Evolutionary conservation across 1,140 invertebrate genomes (phyloP).

Genomic region (Sycobia sp.): DNA sequence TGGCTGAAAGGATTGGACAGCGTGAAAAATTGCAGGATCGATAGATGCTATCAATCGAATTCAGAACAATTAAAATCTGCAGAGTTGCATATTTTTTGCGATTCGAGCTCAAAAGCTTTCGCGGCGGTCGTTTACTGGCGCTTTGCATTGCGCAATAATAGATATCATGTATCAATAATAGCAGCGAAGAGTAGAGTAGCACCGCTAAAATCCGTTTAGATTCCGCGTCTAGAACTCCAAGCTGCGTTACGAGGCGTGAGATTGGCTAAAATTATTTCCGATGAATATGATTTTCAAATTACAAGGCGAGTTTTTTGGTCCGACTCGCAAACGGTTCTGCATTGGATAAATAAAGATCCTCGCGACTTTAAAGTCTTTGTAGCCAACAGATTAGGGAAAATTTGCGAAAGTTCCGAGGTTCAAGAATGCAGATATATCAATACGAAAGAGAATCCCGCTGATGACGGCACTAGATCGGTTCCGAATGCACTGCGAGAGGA

Average conservation of each 20-base stretch:
- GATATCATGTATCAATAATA: not conserved
- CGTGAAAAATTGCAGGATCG: not conserved
- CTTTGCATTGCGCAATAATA: not conserved
- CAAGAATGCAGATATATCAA: not conserved
- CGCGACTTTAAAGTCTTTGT: not conserved
- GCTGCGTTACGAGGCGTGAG: not conserved
- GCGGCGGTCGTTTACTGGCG: constrained; percentile 8
- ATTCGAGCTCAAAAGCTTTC: constrained; percentile 4
- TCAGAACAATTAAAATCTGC: not conserved
- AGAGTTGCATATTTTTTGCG: constrained; percentile 6
- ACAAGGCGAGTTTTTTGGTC: not conserved
- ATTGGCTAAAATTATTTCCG: not conserved
- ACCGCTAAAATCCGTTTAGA: too few species aligned
- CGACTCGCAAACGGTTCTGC: not conserved
- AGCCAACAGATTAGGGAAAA: not conserved
- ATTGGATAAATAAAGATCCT: constrained; percentile 21
- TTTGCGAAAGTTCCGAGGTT: not conserved
- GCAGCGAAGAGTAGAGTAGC: not conserved
- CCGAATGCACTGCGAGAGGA: not conserved
- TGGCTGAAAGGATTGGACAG: not conserved
- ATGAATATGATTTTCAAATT: not conserved
- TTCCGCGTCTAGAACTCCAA: too few species aligned
- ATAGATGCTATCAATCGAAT: not conserved
- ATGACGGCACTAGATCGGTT: not conserved
- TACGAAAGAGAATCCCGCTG: constrained; percentile 5